A percentile compares a stretch with the other conserved stretches of the same genome.
These are phyloP conservation scores for Strigops habroptila DNA, from an alignment of 2,113 vertebrate species.

Conservation along the genomic window DNA sequence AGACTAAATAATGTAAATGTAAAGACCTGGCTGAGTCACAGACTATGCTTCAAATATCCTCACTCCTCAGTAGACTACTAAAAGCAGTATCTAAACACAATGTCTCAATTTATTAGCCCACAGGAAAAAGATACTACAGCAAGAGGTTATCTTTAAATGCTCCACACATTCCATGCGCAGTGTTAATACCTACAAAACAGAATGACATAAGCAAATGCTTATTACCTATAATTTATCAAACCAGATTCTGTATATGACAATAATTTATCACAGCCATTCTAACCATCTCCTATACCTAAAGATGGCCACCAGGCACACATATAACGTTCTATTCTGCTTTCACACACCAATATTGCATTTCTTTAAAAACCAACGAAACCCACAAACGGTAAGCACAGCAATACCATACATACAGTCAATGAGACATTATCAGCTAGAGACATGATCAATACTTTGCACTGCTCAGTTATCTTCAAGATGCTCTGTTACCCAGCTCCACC, in stretches of 20 bases:
- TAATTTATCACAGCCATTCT: background rate
- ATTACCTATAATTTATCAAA: background rate
- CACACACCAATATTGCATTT: background rate
- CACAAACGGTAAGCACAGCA: background rate
- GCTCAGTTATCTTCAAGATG: background rate
- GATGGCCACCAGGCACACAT: background rate
- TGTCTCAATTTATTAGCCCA: background rate
- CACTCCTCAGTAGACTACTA: background rate
- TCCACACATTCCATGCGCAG: background rate
- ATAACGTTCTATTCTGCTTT: background rate
- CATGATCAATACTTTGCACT: background rate
- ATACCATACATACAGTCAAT: background rate
- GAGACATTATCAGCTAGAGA: background rate
- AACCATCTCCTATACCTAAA: background rate
- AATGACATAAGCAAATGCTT: background rate
- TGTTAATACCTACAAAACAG: background rate
- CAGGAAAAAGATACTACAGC: background rate
- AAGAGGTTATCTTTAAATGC: background rate
- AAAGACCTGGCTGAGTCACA: background rate
- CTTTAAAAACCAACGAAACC: background rate
- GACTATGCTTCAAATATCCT: constrained; percentile 1
- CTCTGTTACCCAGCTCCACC: background rate
- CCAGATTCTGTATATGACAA: background rate
- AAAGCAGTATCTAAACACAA: background rate
- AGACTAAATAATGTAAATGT: background rate